Percentiles rank a stretch among this genome's conserved stretches.
phyloP scores from a whole-genome alignment of 2,113 vertebrate species.

The Aegotheles bennettii region DNA sequence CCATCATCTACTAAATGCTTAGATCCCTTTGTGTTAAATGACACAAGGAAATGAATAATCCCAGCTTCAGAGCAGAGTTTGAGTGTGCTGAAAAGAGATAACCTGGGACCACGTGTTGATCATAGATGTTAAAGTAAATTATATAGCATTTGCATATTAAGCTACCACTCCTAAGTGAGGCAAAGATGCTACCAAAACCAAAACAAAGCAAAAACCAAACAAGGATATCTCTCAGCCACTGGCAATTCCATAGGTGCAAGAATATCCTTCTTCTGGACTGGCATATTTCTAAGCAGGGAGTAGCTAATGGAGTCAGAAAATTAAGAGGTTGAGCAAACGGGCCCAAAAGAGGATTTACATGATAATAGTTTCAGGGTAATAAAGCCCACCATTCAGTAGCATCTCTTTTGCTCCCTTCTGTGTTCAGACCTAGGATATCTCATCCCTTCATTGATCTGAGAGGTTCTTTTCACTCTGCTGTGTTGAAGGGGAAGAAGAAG shows the following conservation, averaged over 20 bases:
- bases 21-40: conserved; percentile 23
- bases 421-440: not conserved
- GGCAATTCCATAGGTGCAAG: not conserved
- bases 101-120: not conserved
- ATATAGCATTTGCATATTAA: not conserved
- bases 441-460: not conserved
- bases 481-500: not conserved
- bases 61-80: not conserved
- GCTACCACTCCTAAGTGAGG: not conserved
- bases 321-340: not conserved
- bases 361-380: not conserved
- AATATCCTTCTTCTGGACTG: not conserved
- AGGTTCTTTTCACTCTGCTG: not conserved
- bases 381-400: not conserved
- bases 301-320: not conserved
- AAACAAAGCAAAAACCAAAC: not conserved
- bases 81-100: conserved; percentile 1
- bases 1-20: conserved; percentile 3
- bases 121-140: not conserved
- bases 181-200: not conserved
- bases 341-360: not conserved
- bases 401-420: not conserved
- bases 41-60: conserved; percentile 20
- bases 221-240: not conserved
- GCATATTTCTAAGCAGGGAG: not conserved